Conservation (phyloP, 1,140 invertebrate genomes). For the Wiebesia pumilae region DNA sequence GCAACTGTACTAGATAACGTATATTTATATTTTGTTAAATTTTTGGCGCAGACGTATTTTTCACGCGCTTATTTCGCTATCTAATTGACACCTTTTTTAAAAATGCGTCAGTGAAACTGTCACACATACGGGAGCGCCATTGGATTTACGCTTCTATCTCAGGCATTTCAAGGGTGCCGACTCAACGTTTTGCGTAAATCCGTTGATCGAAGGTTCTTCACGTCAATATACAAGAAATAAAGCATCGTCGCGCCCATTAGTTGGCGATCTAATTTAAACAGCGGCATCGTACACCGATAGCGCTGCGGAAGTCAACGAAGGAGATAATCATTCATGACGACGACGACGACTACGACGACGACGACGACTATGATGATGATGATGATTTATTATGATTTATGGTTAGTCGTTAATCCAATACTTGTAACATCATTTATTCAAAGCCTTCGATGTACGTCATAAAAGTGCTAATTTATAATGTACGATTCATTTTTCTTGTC, state of each 20-base stretch:
- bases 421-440: conserved; percentile 33
- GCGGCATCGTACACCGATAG: not conserved
- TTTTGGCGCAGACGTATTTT: not conserved
- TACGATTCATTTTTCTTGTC: not conserved
- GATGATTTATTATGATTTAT: conserved; percentile 29
- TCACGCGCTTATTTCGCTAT: not conserved
- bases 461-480: conserved; percentile 26
- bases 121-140: not conserved
- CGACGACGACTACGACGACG: not conserved
- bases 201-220: conserved; percentile 26
- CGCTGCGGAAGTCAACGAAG: conserved; percentile 30
- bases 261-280: not conserved
- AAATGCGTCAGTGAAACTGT: not conserved
- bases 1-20: conserved; percentile 17
- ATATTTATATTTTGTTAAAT: not conserved
- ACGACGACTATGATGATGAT: not conserved
- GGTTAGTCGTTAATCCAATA: conserved; percentile 37
- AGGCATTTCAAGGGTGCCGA: not conserved
- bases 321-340: conserved; percentile 36
- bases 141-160: not conserved
- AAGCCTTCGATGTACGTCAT: not conserved
- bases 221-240: conserved; percentile 18
- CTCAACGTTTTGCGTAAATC: not conserved
- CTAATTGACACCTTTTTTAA: conserved; percentile 7
- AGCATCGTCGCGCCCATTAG: not conserved